Evolutionary conservation across 1,140 invertebrate species (phyloP).

Genomic region (Brachionus angularis): DNA sequence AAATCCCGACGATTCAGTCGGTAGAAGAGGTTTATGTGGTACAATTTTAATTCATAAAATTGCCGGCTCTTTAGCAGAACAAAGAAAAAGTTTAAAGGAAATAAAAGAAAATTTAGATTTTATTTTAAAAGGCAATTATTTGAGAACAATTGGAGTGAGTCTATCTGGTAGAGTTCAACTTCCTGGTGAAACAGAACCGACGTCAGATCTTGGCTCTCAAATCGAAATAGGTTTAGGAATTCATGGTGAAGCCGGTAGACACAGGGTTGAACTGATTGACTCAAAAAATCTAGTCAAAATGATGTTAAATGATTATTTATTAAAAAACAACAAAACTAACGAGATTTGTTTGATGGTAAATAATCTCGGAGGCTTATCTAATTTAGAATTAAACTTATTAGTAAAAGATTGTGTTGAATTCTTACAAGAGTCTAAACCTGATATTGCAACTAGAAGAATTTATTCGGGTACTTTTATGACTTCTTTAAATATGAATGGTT

Average conservation of each 20-base stretch:
- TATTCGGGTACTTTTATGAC: slow-evolving; percentile 72
- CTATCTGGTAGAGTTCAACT: slow-evolving; percentile 67
- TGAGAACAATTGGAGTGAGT: slow-evolving; percentile 71
- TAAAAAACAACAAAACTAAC: slow-evolving; percentile 42
- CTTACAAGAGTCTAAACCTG: slow-evolving; percentile 52
- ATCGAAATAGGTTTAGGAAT: slow-evolving; percentile 75
- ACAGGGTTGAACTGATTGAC: slow-evolving; percentile 60
- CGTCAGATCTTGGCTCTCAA: slow-evolving; percentile 66
- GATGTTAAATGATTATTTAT: slow-evolving; percentile 53
- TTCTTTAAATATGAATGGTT: slow-evolving; percentile 74
- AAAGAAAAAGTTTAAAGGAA: slow-evolving; percentile 62
- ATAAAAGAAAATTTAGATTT: slow-evolving; percentile 51
- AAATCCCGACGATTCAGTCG: slow-evolving; percentile 57
- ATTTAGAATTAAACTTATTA: slow-evolving; percentile 73
- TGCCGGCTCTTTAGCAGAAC: slow-evolving; percentile 68
- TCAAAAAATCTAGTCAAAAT: slow-evolving; percentile 57
- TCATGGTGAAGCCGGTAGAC: slow-evolving; percentile 79
- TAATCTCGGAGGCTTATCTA: slow-evolving; percentile 72
- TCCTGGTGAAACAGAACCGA: slow-evolving; percentile 66
- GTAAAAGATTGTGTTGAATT: slow-evolving; percentile 65
- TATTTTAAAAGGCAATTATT: slow-evolving; percentile 47
- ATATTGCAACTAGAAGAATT: slow-evolving; percentile 63
- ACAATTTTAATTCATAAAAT: slow-evolving; percentile 67
- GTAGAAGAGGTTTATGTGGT: slow-evolving; percentile 72
- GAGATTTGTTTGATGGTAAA: slow-evolving; percentile 68